phyloP scores from a whole-genome alignment of 2,113 vertebrate genomes.

The Tyto alba region DNA sequence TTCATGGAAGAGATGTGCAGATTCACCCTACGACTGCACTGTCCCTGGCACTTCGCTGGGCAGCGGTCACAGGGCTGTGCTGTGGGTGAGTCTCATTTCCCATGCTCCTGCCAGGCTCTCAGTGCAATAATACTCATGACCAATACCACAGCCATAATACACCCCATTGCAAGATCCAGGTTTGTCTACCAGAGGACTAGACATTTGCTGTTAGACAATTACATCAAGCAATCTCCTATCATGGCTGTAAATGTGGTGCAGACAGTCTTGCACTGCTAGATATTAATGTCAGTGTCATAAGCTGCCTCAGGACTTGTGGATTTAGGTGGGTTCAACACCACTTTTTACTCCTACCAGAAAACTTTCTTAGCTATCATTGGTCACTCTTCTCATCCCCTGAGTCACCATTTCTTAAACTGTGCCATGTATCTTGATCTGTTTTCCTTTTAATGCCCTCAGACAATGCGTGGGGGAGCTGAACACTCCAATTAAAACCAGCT shows the following conservation, averaged over 20 bases:
- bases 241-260: neutral
- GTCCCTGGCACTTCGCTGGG: fast-evolving
- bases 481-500: neutral
- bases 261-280: neutral
- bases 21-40: fast-evolving
- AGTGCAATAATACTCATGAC: neutral
- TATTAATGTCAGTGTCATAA: neutral
- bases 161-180: neutral
- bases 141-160: neutral
- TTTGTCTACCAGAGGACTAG: neutral
- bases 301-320: neutral
- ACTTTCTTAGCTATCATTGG: neutral
- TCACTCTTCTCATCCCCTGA: neutral
- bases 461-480: neutral
- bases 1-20: neutral
- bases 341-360: neutral
- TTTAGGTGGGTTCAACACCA: neutral
- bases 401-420: neutral
- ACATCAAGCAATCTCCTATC: neutral
- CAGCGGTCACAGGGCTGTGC: fast-evolving
- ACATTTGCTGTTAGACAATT: neutral
- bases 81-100: neutral
- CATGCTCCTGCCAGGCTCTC: neutral
- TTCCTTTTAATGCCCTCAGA: neutral
- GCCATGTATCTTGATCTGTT: neutral